Percentiles rank a stretch among this genome's conserved stretches.
phyloP scores from a whole-genome alignment of 1,140 invertebrate species.

The Anastrepha ludens region DNA sequence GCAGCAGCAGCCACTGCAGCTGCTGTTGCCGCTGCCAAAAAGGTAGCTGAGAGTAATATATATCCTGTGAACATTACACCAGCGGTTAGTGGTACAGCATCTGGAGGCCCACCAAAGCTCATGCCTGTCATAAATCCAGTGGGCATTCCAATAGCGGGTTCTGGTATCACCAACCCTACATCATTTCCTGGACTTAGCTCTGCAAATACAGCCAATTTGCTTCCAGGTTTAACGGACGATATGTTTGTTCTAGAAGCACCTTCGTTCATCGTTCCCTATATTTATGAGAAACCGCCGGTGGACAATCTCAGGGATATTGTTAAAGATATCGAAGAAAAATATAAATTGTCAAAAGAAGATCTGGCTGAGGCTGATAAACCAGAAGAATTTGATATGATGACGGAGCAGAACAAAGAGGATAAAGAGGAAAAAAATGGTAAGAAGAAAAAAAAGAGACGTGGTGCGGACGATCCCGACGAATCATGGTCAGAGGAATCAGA shows the following conservation, averaged over 20 bases:
- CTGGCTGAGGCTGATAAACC: conserved; percentile 72
- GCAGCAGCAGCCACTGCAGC: conserved; percentile 8
- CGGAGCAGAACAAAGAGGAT: conserved; percentile 69
- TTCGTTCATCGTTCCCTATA: conserved; percentile 93
- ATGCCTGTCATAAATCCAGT: conserved; percentile 59
- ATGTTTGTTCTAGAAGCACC: conserved; percentile 94
- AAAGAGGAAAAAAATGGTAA: conserved; percentile 73
- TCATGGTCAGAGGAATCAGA: conserved; percentile 75
- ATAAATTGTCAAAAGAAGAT: conserved; percentile 77
- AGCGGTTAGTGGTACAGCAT: conserved; percentile 65
- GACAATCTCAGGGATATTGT: conserved; percentile 86
- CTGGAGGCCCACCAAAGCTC: conserved; percentile 64
- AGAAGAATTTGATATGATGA: conserved; percentile 73
- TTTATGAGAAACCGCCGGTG: conserved; percentile 91
- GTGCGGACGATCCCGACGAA: conserved; percentile 67
- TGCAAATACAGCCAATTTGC: conserved; percentile 77
- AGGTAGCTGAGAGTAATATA: conserved; percentile 50
- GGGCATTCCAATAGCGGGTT: not conserved
- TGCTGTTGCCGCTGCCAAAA: conserved; percentile 20
- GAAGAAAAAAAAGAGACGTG: conserved; percentile 66
- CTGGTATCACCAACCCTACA: not conserved
- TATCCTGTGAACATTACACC: conserved; percentile 72
- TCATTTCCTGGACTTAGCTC: conserved; percentile 47
- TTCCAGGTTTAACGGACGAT: conserved; percentile 89
- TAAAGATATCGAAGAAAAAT: conserved; percentile 80